Base-by-base conservation (phyloP, 2,888 invertebrate genomes). In the Epistrophe eligans region DNA sequence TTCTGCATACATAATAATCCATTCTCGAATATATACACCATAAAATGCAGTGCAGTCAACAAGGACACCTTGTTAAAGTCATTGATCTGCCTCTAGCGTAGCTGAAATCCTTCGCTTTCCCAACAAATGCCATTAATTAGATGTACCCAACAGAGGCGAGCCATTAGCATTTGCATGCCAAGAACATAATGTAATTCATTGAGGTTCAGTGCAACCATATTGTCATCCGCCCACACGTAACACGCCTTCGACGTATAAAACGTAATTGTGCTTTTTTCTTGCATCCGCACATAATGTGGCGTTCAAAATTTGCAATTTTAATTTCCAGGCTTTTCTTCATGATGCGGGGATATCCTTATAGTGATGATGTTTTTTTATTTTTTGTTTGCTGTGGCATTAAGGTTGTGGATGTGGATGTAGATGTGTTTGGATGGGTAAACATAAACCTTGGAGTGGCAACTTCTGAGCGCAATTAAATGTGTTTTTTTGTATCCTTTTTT, bases 251-350 rank as follows among this genome's bases (percentile, higher is more conserved):
- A 70, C 70, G n/a, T 70, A 24, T 24, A 24, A 24, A n/a, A n/a
- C 28, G 40, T 70, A 67, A 77, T 77, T 81, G 81, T 72, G 72
- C 77, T 84, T 81, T 83, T 82, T 50, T 28, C 35, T 17, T 77
- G 9, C 40, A 19, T 9, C 40, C 43, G 19, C 50, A 40, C 70
- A 52, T 40, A 67, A n/a, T 38, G 57, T n/a, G 62, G 55, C 35
- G 17, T 48, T 84, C n/a, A 17, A 45, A 76, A 84, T 84, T 77
- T 84, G 84, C 84, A 84, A 84, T 84, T 84, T 84, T 77, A 84
- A 84, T 84, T 84, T 73, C 67, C 71, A 58, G 32, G 77, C 66
- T 57, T 60, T 70, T 66, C 52, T 50, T 76, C 17, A 8, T 11
- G n/a, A n/a, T n/a, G n/a, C n/a, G 48, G 67, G 45, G 55, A 74